Conservation (phyloP, 2,797 vertebrate species). For the Chrysocyon brachyurus region DNA sequence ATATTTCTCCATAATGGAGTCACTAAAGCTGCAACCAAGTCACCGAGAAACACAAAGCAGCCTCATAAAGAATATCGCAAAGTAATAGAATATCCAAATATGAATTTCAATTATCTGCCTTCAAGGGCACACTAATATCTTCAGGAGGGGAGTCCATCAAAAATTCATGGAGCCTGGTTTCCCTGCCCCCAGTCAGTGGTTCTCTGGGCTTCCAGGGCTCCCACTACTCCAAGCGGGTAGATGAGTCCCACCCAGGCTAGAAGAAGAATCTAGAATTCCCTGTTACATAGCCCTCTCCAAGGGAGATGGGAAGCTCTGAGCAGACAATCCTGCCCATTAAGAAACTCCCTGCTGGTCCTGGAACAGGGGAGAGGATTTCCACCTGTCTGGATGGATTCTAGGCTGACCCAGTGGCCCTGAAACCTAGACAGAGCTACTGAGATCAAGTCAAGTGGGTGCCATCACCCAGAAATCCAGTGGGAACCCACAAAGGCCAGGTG, state of each 20-base stretch:
- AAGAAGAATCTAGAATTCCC: not conserved
- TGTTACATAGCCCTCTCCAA: not conserved
- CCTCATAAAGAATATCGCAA: conserved; percentile 68
- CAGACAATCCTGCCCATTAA: not conserved
- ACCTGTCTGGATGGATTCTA: not conserved
- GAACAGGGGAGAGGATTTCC: not conserved
- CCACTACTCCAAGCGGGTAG: not conserved
- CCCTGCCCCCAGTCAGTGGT: not conserved
- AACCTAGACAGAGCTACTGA: not conserved
- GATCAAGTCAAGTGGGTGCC: not conserved
- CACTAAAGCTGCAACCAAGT: conserved; percentile 59
- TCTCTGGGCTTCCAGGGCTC: not conserved
- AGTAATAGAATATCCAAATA: conserved; percentile 76
- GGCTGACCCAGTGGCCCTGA: not conserved
- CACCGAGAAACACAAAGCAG: conserved; percentile 55
- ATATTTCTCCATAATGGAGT: conserved; percentile 60
- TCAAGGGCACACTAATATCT: conserved; percentile 67
- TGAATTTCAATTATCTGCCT: conserved; percentile 80
- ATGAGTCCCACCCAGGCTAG: not conserved
- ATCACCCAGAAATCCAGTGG: not conserved
- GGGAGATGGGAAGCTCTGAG: not conserved
- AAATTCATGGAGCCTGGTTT: conserved; percentile 68
- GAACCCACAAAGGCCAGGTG: not conserved
- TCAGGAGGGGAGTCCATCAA: conserved; percentile 68
- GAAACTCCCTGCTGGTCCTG: not conserved